Percentiles rank a stretch among this genome's conserved stretches.
Evolutionary conservation across 2,797 vertebrate species (phyloP).

Genomic region (Apogon talboti): DNA sequence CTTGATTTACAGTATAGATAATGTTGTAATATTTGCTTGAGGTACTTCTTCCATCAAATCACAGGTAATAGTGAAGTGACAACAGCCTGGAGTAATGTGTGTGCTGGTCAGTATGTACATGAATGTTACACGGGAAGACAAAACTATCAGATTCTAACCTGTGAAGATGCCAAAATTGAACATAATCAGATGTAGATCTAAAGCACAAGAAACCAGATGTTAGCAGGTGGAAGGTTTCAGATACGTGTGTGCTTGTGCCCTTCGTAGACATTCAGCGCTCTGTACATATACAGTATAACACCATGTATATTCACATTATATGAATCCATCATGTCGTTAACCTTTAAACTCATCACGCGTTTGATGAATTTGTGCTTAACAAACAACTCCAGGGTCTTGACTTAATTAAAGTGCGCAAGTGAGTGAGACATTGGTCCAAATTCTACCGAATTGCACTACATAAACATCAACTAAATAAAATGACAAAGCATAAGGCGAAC

Average conservation of each 20-base stretch:
- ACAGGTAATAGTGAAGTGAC: too few species aligned
- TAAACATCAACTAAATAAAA: slow-evolving; percentile 25
- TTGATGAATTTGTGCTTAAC: slow-evolving; percentile 40
- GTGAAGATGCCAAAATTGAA: not conserved
- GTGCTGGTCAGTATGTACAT: too few species aligned
- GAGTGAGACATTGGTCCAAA: slow-evolving; percentile 58
- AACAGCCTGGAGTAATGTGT: too few species aligned
- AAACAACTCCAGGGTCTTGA: slow-evolving; percentile 76
- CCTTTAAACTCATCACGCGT: slow-evolving; percentile 5
- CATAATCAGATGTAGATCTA: not conserved
- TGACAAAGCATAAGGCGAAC: slow-evolving; percentile 63
- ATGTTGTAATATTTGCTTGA: too few species aligned
- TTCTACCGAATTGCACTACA: slow-evolving; percentile 24
- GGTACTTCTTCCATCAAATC: too few species aligned
- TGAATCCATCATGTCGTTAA: slow-evolving; percentile 4
- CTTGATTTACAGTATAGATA: too few species aligned
- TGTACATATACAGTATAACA: slow-evolving; percentile 12
- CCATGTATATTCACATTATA: not conserved
- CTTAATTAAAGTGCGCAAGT: slow-evolving; percentile 77
- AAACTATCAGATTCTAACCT: not conserved
- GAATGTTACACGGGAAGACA: too few species aligned
- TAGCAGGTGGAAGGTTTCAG: not conserved
- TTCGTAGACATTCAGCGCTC: slow-evolving; percentile 3
- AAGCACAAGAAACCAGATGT: not conserved
- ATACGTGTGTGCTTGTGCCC: slow-evolving; percentile 34